phyloP scores from a whole-genome alignment of 2,888 invertebrate species.

The Lochmaea capreae region DNA sequence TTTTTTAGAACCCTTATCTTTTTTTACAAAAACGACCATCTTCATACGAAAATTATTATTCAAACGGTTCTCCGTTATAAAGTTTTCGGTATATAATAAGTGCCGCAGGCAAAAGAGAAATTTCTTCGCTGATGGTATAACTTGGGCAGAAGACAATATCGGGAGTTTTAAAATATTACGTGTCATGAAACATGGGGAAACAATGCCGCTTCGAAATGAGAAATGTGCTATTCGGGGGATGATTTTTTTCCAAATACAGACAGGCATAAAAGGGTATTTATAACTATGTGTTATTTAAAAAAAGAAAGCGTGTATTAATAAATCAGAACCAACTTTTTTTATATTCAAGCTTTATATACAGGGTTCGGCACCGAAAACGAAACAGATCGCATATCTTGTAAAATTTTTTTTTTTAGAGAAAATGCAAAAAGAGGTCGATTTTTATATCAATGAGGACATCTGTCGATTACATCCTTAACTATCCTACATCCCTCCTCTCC shows the following conservation, averaged over 20 bases:
- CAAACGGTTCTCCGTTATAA: background rate
- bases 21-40: background rate
- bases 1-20: background rate
- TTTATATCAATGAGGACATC: too few relatives aligned
- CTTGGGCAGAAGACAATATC: constrained; percentile 11
- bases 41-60: constrained; percentile 10
- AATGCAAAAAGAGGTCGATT: too few relatives aligned
- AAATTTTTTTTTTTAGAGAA: too few relatives aligned
- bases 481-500: too few relatives aligned
- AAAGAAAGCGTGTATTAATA: background rate
- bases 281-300: background rate
- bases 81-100: constrained; percentile 10
- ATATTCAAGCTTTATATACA: too few relatives aligned
- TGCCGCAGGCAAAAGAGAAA: background rate
- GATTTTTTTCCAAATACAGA: background rate
- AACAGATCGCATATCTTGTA: too few relatives aligned
- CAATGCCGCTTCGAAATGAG: constrained; percentile 1
- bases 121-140: constrained; percentile 1
- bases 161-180: constrained; percentile 12
- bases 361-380: too few relatives aligned
- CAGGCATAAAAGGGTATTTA: background rate
- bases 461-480: too few relatives aligned
- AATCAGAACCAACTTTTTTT: too few relatives aligned
- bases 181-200: background rate
- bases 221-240: background rate